Evolutionary conservation across 2,888 invertebrate species (phyloP).

Genomic region (Eurytoma adleriae): DNA sequence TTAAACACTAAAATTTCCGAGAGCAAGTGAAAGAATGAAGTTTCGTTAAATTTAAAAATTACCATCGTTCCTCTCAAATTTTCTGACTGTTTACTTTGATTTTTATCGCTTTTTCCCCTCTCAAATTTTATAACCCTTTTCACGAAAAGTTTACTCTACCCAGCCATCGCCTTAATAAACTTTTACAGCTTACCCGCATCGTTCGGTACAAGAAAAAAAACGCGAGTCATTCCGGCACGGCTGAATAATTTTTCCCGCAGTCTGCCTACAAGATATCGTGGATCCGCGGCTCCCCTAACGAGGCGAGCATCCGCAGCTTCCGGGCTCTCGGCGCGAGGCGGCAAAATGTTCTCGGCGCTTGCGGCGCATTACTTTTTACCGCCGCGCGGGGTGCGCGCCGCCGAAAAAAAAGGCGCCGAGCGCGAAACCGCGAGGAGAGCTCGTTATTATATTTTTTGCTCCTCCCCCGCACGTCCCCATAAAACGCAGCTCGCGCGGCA

Average conservation of each 20-base stretch:
- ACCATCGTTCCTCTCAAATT: background rate
- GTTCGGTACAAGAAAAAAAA: background rate
- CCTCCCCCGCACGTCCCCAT: slow-evolving; percentile 26
- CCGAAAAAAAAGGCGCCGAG: slow-evolving; percentile 5
- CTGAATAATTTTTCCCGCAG: slow-evolving; percentile 19
- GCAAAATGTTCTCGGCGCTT: too few relatives aligned
- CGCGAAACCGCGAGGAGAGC: background rate
- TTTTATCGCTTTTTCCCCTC: background rate
- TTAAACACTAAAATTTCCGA: background rate
- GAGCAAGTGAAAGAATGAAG: background rate
- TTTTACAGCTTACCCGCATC: background rate
- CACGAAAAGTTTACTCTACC: background rate
- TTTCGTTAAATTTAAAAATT: background rate
- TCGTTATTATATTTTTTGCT: slow-evolving; percentile 10
- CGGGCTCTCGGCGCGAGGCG: too few relatives aligned
- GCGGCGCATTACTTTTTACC: slow-evolving; percentile 1
- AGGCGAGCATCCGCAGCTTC: too few relatives aligned
- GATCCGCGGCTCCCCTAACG: too few relatives aligned
- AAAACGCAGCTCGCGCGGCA: slow-evolving; percentile 39
- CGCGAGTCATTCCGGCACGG: too few relatives aligned
- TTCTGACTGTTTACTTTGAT: background rate
- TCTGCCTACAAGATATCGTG: too few relatives aligned
- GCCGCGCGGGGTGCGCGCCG: background rate
- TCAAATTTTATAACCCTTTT: background rate
- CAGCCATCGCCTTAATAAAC: too few relatives aligned